Evolutionary conservation across 2,113 vertebrate genomes (phyloP), one percentile per base, ranked within the genome.

Genomic region (Puffinus mauretanicus): DNA sequence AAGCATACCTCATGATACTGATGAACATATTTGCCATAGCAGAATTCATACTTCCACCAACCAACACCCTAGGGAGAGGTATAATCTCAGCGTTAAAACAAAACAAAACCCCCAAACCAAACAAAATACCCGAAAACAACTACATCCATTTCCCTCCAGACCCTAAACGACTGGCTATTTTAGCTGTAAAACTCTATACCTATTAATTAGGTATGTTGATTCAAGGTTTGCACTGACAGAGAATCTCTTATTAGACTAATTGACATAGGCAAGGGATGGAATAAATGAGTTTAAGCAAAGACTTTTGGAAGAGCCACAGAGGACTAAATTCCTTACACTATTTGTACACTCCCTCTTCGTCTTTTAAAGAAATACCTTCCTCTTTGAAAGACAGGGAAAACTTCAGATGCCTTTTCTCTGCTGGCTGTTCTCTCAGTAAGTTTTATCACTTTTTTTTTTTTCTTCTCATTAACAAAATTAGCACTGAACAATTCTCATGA

Each of bases 41-140:
- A 99, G 98, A 99, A 99, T 96, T 99, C 99, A 1, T 99, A 99
- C 96, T 99, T 99, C 99, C 99, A 99, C 99, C 99, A 99, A 22
- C 99, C 99, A 38, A 99, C 99, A 4, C 99, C 99, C 99, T 99
- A 96, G 78, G 96, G 76, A 91, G 55, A 80, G 32, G 87, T 51
- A 90, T 3, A 38, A 87, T 11, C 46, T 76, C 75, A 34, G 61
- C 1, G 1, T 82, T 83, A 57, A 85, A 46, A 69, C 65, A 71
- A 72, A 93, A 38, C 9, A n/a, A 12, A 77, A 26, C 5, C 30
- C 21, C 38, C 21, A 42, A 52, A 55, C 25, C 17, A 55, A 69
- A 22, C 16, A 14, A 30, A 44, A 34, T 1, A 2, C 30, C 30
- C n/a, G 16, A 44, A 34, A 78, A 14, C 14, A 47, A 18, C n/a